Base-by-base conservation (phyloP, 2,888 invertebrate species). In the Cryptops parisi region DNA sequence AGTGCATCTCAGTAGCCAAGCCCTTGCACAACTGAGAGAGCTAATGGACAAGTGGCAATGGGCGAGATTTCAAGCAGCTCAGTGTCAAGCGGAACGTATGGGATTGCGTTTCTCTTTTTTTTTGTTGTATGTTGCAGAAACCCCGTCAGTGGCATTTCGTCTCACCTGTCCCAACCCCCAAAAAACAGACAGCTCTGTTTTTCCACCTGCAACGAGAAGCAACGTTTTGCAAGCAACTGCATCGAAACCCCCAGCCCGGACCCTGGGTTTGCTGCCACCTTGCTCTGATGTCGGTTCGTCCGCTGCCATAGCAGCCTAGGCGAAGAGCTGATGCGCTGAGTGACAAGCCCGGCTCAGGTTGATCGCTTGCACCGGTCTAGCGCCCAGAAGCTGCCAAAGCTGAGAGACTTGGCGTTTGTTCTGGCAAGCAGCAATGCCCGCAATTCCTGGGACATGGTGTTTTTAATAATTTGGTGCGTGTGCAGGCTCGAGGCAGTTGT, bases 51-150 rank as follows among this genome's bases (percentile, higher is more conserved):
- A n/a, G n/a, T n/a, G n/a, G n/a, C n/a, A n/a, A n/a, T n/a, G n/a
- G n/a, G n/a, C n/a, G n/a, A n/a, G n/a, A n/a, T n/a, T n/a, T n/a
- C 15, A 26, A 26, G 27, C 27, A 4, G 47, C 24, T n/a, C n/a
- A 47, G 22, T 47, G 47, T 25, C 47, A 47, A 19, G 47, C 27
- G 47, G 47, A 47, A 47, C 47, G 12, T 27, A 27, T 27, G 47
- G 26, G 47, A 47, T 47, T 47, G 15, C 47, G 17, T 33, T 9
- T 33, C 33, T 33, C 33, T 33, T 33, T 9, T 15, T 15, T 33
- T 15, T 15, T 6, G 15, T 15, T 33, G 6, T 9, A 33, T 15
- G 33, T 33, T 33, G n/a, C n/a, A n/a, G n/a, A n/a, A n/a, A n/a
- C n/a, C n/a, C n/a, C n/a, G n/a, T n/a, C n/a, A n/a, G n/a, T 33